Percentiles rank a stretch among this genome's conserved stretches.
phyloP scores from a whole-genome alignment of 1,140 invertebrate species.

The Drosophila punjabiensis region DNA sequence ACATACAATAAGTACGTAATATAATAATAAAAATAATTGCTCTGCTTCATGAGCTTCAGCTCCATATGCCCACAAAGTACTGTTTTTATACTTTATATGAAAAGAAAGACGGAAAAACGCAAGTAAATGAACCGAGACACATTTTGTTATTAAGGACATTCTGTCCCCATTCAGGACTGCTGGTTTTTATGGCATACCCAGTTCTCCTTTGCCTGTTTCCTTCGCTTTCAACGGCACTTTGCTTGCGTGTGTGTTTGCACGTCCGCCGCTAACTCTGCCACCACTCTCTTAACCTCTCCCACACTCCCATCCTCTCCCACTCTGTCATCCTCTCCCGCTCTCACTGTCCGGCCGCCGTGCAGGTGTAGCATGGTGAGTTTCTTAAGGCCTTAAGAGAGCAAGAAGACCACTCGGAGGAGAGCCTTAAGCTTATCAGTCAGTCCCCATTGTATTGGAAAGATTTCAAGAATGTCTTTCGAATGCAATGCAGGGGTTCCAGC shows the following conservation, averaged over 20 bases:
- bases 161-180: slow-evolving; percentile 5
- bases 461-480: slow-evolving; percentile 2
- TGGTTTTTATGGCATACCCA: not conserved
- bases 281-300: not conserved
- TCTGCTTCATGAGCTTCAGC: not conserved
- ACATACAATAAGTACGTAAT: too few species aligned
- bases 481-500: not conserved
- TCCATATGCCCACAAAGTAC: not conserved
- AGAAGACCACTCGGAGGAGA: not conserved
- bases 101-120: not conserved
- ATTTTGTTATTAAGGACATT: slow-evolving; percentile 10
- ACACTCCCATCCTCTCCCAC: not conserved
- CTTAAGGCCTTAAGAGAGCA: not conserved
- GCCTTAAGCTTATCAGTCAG: not conserved
- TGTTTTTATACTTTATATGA: not conserved
- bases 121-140: not conserved
- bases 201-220: not conserved
- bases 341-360: not conserved
- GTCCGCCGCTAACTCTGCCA: slow-evolving; percentile 12
- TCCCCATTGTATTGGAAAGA: not conserved
- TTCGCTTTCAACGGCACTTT: slow-evolving; percentile 9
- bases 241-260: slow-evolving; percentile 58
- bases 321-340: not conserved
- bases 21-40: not conserved
- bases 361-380: slow-evolving; percentile 11